phyloP scores from a whole-genome alignment of 2,888 invertebrate species.

The Drosophila macrospina region DNA sequence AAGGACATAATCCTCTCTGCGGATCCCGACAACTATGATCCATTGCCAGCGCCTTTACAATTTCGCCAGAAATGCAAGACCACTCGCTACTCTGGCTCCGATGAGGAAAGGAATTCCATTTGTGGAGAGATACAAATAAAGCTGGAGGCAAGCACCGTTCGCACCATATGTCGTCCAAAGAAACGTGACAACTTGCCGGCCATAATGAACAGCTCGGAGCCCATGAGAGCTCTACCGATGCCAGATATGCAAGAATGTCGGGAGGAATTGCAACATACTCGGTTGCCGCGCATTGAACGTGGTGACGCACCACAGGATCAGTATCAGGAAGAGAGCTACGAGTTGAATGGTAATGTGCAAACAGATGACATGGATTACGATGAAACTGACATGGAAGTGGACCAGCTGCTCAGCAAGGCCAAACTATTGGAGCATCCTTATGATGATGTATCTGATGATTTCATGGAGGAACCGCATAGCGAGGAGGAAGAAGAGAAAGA shows the following conservation, averaged over 20 bases:
- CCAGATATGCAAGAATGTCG: slow-evolving; percentile 52
- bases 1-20: not conserved
- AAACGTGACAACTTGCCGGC: slow-evolving; percentile 37
- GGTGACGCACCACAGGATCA: not conserved
- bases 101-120: slow-evolving; percentile 35
- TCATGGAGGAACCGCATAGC: not conserved
- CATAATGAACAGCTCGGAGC: slow-evolving; percentile 33
- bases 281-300: slow-evolving; percentile 39
- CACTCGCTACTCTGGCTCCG: slow-evolving; percentile 26
- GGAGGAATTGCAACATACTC: slow-evolving; percentile 43
- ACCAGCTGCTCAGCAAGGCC: slow-evolving; percentile 16
- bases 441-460: slow-evolving; percentile 26
- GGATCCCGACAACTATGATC: not conserved
- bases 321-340: slow-evolving; percentile 24
- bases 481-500: slow-evolving; percentile 7
- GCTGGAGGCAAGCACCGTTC: slow-evolving; percentile 56
- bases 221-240: slow-evolving; percentile 44
- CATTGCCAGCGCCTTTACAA: slow-evolving; percentile 4
- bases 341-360: slow-evolving; percentile 20
- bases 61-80: slow-evolving; percentile 8
- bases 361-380: slow-evolving; percentile 31
- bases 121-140: slow-evolving; percentile 58
- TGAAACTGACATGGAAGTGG: slow-evolving; percentile 28
- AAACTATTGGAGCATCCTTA: slow-evolving; percentile 10
- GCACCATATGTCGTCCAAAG: slow-evolving; percentile 58